phyloP scores from a whole-genome alignment of 2,113 vertebrate species.

The Colossoma macropomum region DNA sequence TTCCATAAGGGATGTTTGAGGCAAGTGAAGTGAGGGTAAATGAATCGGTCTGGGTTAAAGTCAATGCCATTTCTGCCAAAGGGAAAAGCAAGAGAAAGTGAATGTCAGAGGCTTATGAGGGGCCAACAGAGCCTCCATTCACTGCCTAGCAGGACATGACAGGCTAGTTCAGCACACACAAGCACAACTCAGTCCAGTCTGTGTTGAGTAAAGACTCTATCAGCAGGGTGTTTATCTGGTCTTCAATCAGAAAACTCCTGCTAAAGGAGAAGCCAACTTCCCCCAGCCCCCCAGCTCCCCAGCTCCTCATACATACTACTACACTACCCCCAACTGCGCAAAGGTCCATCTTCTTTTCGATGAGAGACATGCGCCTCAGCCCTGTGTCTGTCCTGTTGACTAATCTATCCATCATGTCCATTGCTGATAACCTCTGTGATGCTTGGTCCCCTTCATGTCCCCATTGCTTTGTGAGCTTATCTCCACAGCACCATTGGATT shows the following conservation, averaged over 20 bases:
- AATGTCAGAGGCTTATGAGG: conserved; percentile 22
- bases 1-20: conserved; percentile 23
- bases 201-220: conserved; percentile 49
- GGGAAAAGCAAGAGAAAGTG: conserved; percentile 33
- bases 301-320: conserved; percentile 7
- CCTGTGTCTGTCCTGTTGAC: conserved; percentile 57
- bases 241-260: conserved; percentile 27
- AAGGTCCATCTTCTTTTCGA: conserved; percentile 55
- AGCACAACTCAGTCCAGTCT: conserved; percentile 19
- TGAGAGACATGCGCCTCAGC: conserved; percentile 63
- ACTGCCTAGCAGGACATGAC: conserved; percentile 42
- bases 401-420: conserved; percentile 57
- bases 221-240: conserved; percentile 48
- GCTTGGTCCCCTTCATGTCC: conserved; percentile 45
- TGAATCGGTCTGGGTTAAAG: conserved; percentile 8
- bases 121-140: conserved; percentile 47
- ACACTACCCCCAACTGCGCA: conserved; percentile 24
- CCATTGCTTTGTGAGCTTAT: conserved; percentile 51
- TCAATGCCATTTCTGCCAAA: conserved; percentile 15
- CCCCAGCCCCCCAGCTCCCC: neutral
- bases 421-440: conserved; percentile 51
- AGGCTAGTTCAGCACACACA: conserved; percentile 24
- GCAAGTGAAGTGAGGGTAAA: conserved; percentile 30
- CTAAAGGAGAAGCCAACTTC: conserved; percentile 9
- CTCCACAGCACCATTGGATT: conserved; percentile 18